A percentile compares a stretch with the other conserved stretches of the same genome.
Conservation (phyloP, 2,888 invertebrate species). For the Dolichopus griseipennis region DNA sequence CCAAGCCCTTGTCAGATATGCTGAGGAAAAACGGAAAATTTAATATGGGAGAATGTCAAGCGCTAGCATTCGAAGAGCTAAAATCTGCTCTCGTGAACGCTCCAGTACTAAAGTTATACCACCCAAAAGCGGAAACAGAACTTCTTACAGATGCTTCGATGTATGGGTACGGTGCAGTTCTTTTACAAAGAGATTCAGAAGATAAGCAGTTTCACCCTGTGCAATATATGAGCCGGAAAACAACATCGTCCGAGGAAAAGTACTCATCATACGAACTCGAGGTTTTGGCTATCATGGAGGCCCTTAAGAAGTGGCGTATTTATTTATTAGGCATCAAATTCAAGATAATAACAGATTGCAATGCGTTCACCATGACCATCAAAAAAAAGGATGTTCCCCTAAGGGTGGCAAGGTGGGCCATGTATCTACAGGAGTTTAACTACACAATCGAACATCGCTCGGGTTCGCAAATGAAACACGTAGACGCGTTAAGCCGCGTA, state of each 20-base stretch:
- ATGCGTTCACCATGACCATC: too few relatives aligned
- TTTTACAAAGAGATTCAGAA: conserved; percentile 7
- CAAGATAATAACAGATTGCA: too few relatives aligned
- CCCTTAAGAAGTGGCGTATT: conserved; percentile 27
- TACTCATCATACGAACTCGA: too few relatives aligned
- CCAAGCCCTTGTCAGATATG: conserved; percentile 8
- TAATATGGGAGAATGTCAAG: conserved; percentile 11
- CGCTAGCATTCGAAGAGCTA: neutral
- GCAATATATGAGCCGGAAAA: conserved; percentile 14
- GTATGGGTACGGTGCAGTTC: neutral
- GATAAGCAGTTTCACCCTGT: conserved; percentile 8
- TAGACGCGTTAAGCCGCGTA: too few relatives aligned
- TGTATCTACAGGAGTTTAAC: too few relatives aligned
- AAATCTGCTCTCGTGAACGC: neutral
- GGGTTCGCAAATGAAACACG: too few relatives aligned
- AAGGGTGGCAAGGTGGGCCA: too few relatives aligned
- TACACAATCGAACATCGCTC: too few relatives aligned
- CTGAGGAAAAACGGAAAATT: conserved; percentile 10
- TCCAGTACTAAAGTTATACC: conserved; percentile 14
- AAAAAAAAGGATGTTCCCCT: too few relatives aligned
- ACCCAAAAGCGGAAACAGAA: too few relatives aligned
- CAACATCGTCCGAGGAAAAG: conserved; percentile 22
- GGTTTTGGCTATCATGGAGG: too few relatives aligned
- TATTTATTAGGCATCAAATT: too few relatives aligned
- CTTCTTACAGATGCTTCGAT: conserved; percentile 17